These are phyloP conservation scores for Temnothorax longispinosus DNA, from an alignment of 1,140 invertebrate species.

Conservation along the genomic window DNA sequence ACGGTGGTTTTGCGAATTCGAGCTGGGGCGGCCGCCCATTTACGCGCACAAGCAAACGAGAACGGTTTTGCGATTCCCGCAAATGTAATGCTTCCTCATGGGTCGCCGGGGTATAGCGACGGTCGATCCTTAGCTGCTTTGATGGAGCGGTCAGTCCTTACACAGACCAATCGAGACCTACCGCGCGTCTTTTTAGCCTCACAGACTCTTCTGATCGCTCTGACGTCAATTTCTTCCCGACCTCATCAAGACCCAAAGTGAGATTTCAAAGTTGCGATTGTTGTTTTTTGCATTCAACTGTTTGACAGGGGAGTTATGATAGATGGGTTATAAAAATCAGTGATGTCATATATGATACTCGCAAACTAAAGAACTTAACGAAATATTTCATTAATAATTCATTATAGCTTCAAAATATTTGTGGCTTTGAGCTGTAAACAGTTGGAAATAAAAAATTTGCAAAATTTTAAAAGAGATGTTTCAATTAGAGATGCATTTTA, in stretches of 20 bases:
- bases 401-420: not conserved
- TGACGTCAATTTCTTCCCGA: slow-evolving; percentile 13
- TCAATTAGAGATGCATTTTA: not conserved
- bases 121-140: not conserved
- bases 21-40: not conserved
- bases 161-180: not conserved
- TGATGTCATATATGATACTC: slow-evolving; percentile 23
- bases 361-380: not conserved
- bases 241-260: slow-evolving; percentile 33
- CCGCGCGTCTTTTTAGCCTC: slow-evolving; percentile 8
- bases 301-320: slow-evolving; percentile 10
- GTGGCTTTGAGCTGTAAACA: not conserved
- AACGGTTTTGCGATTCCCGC: slow-evolving; percentile 27
- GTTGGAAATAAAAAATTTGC: not conserved
- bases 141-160: slow-evolving; percentile 5
- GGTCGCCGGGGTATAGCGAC: not conserved
- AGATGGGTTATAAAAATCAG: slow-evolving; percentile 29
- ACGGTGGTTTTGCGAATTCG: slow-evolving; percentile 19
- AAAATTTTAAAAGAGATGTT: not conserved
- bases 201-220: not conserved
- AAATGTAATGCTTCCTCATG: not conserved
- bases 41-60: slow-evolving; percentile 8
- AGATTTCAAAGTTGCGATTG: slow-evolving; percentile 46
- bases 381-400: slow-evolving; percentile 7
- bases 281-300: slow-evolving; percentile 46